phyloP scores from a whole-genome alignment of 2,888 invertebrate genomes.

The Megastigmus dorsalis region DNA sequence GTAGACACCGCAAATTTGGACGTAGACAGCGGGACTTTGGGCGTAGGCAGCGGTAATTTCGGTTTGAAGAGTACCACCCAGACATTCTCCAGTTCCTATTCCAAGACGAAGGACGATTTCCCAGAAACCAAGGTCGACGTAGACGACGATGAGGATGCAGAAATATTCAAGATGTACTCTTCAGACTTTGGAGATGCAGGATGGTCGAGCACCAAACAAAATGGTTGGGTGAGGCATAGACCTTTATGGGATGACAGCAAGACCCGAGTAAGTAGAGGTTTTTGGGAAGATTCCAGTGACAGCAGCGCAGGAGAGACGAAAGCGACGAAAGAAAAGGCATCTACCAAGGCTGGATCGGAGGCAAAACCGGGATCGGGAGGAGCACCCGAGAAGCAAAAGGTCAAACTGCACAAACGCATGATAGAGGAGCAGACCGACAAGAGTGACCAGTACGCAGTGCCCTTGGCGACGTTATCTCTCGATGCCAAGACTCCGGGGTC shows the following conservation, averaged over 20 bases:
- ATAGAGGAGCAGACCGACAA: neutral
- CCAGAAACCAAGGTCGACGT: conserved; percentile 32
- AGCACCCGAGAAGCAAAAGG: neutral
- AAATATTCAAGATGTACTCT: conserved; percentile 48
- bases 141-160: conserved; percentile 46
- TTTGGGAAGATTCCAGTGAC: conserved; percentile 30
- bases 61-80: conserved; percentile 52
- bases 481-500: conserved; percentile 52
- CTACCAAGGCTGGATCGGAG: neutral
- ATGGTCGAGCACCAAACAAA: conserved; percentile 45
- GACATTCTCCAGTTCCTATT: conserved; percentile 46
- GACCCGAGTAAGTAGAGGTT: neutral
- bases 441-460: conserved; percentile 41
- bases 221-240: conserved; percentile 49
- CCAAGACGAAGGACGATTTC: conserved; percentile 34
- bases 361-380: neutral
- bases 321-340: too few relatives aligned
- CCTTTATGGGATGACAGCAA: conserved; percentile 51
- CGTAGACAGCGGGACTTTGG: neutral
- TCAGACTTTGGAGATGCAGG: conserved; percentile 21
- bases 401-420: conserved; percentile 29
- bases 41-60: too few relatives aligned
- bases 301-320: neutral
- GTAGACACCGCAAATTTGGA: neutral
- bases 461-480: conserved; percentile 38